Percentiles rank a stretch among this genome's conserved stretches.
Evolutionary conservation across 2,888 invertebrate genomes (phyloP).

Genomic region (Leuctra nigra): DNA sequence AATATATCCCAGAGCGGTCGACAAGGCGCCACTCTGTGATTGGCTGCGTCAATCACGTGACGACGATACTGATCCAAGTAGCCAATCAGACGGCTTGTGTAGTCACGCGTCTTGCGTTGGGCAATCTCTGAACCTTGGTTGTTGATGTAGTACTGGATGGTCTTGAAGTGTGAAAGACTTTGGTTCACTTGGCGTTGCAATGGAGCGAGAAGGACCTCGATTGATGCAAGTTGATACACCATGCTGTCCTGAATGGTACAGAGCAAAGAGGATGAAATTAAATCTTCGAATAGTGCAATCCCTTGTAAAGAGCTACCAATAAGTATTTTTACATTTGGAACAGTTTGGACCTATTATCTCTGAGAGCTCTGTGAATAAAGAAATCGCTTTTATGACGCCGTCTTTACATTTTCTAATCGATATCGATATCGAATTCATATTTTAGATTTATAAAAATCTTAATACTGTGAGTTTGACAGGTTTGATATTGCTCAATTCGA

Average conservation of each 20-base stretch:
- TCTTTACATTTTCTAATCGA: too few relatives aligned
- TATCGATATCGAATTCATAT: too few relatives aligned
- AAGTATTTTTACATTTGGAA: too few relatives aligned
- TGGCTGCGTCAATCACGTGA: constrained; percentile 56
- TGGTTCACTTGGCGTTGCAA: constrained; percentile 65
- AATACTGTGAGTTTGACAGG: too few relatives aligned
- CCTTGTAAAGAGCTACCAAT: too few relatives aligned
- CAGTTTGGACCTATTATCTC: too few relatives aligned
- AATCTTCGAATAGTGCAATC: too few relatives aligned
- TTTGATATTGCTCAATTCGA: too few relatives aligned
- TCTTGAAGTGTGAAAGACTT: constrained; percentile 64
- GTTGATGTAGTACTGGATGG: constrained; percentile 69
- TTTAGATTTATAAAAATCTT: too few relatives aligned
- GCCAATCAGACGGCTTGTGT: constrained; percentile 51
- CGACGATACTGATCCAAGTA: constrained; percentile 62
- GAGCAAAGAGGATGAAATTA: too few relatives aligned
- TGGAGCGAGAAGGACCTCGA: constrained; percentile 66
- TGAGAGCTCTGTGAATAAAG: too few relatives aligned
- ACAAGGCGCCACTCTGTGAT: constrained; percentile 61
- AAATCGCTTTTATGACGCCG: too few relatives aligned
- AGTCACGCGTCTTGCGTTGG: constrained; percentile 53
- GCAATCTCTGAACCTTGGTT: constrained; percentile 65
- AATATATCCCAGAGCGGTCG: constrained; percentile 64
- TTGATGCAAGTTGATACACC: constrained; percentile 65
- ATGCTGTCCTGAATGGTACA: constrained; percentile 67